A percentile compares a stretch with the other conserved stretches of the same genome.
Conservation (phyloP, 2,113 vertebrate genomes). For the Saccopteryx leptura region DNA sequence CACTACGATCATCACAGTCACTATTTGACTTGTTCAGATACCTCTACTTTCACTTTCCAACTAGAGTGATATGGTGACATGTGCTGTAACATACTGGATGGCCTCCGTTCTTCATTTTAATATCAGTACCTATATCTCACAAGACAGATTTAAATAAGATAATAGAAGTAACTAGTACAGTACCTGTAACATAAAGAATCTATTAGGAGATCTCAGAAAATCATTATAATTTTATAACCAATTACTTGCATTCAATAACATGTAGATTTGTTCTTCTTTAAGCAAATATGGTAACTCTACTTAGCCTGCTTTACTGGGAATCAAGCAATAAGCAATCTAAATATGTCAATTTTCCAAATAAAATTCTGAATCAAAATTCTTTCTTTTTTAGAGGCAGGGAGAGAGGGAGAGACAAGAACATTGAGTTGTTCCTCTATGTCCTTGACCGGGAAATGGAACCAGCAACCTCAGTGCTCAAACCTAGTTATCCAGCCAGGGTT, state of each 20-base stretch:
- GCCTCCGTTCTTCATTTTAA: background rate
- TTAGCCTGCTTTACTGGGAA: background rate
- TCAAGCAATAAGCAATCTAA: background rate
- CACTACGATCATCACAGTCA: background rate
- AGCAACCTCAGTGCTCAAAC: too few relatives aligned
- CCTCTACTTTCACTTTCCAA: background rate
- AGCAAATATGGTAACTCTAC: background rate
- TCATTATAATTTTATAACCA: background rate
- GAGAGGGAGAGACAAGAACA: too few relatives aligned
- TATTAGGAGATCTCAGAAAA: background rate
- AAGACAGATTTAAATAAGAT: background rate
- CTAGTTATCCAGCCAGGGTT: too few relatives aligned
- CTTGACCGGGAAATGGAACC: too few relatives aligned
- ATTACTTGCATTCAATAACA: constrained; percentile 13
- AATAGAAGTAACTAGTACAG: background rate
- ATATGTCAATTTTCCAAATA: constrained; percentile 17
- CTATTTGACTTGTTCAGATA: background rate
- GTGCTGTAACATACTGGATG: rapidly evolving
- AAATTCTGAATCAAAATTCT: background rate
- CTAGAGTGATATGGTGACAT: background rate
- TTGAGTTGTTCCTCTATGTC: too few relatives aligned
- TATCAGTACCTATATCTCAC: background rate
- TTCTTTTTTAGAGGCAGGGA: background rate
- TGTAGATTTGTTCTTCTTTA: background rate
- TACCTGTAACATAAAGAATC: background rate